Percentiles rank a stretch among this genome's conserved stretches.
Conservation (phyloP, 2,888 invertebrate species). For the Conistra vaccinii region DNA sequence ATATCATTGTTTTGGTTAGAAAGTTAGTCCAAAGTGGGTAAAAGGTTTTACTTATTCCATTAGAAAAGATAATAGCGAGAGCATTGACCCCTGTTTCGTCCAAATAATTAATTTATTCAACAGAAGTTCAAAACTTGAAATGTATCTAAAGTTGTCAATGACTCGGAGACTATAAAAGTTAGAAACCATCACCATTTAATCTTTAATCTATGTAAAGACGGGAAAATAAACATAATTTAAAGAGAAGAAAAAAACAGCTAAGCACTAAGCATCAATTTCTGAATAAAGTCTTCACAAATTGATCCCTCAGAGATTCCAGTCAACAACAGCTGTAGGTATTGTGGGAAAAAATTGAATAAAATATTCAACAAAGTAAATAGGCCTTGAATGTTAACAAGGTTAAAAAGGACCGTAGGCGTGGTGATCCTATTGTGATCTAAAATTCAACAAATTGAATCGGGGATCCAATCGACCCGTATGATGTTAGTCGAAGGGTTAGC, state of each 20-base stretch:
- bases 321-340: constrained; percentile 34
- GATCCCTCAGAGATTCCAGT: constrained; percentile 4
- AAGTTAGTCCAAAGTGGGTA: constrained; percentile 31
- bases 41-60: constrained; percentile 23
- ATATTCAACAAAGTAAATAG: constrained; percentile 58
- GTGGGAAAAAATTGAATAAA: constrained; percentile 32
- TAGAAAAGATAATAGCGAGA: constrained; percentile 9
- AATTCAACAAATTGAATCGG: constrained; percentile 61
- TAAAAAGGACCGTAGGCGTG: constrained; percentile 57
- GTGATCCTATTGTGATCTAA: constrained; percentile 53
- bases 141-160: background rate
- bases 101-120: background rate
- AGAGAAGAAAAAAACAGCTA: background rate
- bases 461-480: constrained; percentile 56
- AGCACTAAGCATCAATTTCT: constrained; percentile 10
- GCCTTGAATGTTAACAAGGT: constrained; percentile 65
- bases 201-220: background rate
- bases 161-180: background rate
- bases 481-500: constrained; percentile 44
- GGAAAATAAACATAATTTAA: background rate
- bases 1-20: constrained; percentile 53
- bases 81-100: constrained; percentile 1
- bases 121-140: background rate
- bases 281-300: constrained; percentile 12
- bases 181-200: background rate